A percentile compares a stretch with the other conserved stretches of the same genome.
These are phyloP conservation scores for Taphrorychus bicolor DNA, from an alignment of 2,888 invertebrate species.

Conservation along the genomic window DNA sequence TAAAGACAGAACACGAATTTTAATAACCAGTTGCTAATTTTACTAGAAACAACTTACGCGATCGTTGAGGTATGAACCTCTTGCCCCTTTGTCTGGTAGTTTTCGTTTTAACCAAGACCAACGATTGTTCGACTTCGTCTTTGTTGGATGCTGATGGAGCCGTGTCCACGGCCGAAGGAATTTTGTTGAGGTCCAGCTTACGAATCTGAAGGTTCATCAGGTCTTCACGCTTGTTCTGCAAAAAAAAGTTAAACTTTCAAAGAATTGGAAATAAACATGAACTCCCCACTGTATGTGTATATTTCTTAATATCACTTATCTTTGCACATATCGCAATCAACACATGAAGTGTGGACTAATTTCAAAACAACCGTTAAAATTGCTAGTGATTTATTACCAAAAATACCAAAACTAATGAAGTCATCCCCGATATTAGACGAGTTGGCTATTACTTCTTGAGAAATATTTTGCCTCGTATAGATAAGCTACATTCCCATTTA, in stretches of 20 bases:
- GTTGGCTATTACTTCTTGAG: constrained; percentile 18
- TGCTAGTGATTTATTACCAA: constrained; percentile 21
- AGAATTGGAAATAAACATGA: too few relatives aligned
- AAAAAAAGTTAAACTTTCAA: too few relatives aligned
- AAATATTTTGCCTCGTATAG: neutral
- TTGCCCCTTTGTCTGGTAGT: constrained; percentile 18
- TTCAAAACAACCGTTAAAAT: neutral
- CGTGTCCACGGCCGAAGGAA: neutral
- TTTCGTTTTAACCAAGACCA: constrained; percentile 44
- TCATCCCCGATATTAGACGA: constrained; percentile 29
- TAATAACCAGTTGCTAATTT: too few relatives aligned
- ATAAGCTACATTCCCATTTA: neutral
- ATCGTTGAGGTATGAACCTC: constrained; percentile 10
- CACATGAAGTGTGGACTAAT: neutral
- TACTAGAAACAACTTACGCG: constrained; percentile 15
- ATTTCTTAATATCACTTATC: too few relatives aligned
- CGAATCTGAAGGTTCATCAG: constrained; percentile 5
- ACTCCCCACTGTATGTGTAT: too few relatives aligned
- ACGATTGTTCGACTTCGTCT: constrained; percentile 34
- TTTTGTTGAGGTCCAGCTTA: constrained; percentile 6
- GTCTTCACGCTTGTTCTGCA: constrained; percentile 19
- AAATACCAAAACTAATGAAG: constrained; percentile 22
- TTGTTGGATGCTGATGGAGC: neutral
- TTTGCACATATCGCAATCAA: too few relatives aligned
- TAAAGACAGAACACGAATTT: too few relatives aligned